These are phyloP conservation scores for Erynnis tages DNA, from an alignment of 2,888 invertebrate genomes.

Conservation along the genomic window DNA sequence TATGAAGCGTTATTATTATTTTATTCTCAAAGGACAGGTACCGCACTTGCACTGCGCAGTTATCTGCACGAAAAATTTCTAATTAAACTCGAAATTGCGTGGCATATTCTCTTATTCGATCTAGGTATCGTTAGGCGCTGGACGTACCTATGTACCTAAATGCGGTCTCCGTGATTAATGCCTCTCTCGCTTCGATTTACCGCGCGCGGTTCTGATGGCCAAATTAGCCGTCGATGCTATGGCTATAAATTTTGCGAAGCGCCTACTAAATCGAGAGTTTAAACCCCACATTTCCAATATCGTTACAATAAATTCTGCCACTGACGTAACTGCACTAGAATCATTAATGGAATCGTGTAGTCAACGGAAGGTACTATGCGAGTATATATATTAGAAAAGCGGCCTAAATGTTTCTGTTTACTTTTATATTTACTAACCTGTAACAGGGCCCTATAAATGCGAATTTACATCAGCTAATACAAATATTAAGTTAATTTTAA, in stretches of 20 bases:
- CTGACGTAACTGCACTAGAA: constrained; percentile 9
- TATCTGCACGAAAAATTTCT: too few species aligned
- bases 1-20: too few species aligned
- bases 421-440: too few species aligned
- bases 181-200: constrained; percentile 54
- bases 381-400: too few species aligned
- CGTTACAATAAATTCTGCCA: constrained; percentile 16
- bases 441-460: too few species aligned
- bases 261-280: constrained; percentile 34
- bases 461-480: too few species aligned
- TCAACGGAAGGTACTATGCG: neutral
- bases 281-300: constrained; percentile 16
- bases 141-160: constrained; percentile 30
- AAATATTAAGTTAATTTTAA: too few species aligned
- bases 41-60: too few species aligned
- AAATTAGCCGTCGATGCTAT: constrained; percentile 49
- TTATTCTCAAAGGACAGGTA: too few species aligned
- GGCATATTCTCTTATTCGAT: too few species aligned
- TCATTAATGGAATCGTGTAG: neutral
- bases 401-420: too few species aligned
- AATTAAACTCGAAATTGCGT: too few species aligned
- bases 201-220: constrained; percentile 51
- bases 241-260: constrained; percentile 38
- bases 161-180: constrained; percentile 50
- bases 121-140: constrained; percentile 24